These are phyloP conservation scores for Cotesia congregata DNA, from an alignment of 2,888 invertebrate genomes.

Conservation along the genomic window DNA sequence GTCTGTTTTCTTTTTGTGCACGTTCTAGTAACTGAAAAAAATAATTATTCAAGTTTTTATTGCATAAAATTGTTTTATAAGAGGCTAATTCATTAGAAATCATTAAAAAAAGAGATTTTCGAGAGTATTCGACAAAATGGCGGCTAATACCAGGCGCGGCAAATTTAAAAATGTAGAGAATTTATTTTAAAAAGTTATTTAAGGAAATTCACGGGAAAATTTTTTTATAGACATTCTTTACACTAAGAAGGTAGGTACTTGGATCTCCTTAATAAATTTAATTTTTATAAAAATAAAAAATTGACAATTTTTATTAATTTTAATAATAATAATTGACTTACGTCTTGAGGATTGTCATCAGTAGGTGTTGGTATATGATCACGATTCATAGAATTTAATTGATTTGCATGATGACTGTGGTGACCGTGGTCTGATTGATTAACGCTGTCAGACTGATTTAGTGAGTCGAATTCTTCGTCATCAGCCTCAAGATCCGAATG, in stretches of 20 bases:
- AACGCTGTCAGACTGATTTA: conserved; percentile 71
- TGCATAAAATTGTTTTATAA: background rate
- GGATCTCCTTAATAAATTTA: no score
- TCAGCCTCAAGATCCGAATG: conserved; percentile 76
- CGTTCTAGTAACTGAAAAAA: conserved; percentile 65
- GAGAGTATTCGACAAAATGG: no score
- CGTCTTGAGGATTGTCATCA: conserved; percentile 68
- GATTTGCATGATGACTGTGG: conserved; percentile 61
- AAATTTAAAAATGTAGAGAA: no score
- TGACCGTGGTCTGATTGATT: conserved; percentile 63
- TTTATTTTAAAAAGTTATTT: no score
- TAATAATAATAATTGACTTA: conserved; percentile 46
- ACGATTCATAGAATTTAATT: conserved; percentile 56
- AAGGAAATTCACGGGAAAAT: no score
- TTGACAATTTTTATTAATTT: background rate
- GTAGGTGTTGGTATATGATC: conserved; percentile 67
- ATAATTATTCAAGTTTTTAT: background rate
- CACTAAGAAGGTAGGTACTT: no score
- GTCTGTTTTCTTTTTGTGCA: conserved; percentile 68
- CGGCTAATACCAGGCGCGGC: no score
- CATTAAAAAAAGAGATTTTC: no score
- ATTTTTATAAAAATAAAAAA: background rate
- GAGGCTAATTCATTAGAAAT: no score
- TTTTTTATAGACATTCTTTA: no score
- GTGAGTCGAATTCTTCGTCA: conserved; percentile 73